phyloP scores from a whole-genome alignment of 1,140 invertebrate species.

The Zaprionus tsacasi region DNA sequence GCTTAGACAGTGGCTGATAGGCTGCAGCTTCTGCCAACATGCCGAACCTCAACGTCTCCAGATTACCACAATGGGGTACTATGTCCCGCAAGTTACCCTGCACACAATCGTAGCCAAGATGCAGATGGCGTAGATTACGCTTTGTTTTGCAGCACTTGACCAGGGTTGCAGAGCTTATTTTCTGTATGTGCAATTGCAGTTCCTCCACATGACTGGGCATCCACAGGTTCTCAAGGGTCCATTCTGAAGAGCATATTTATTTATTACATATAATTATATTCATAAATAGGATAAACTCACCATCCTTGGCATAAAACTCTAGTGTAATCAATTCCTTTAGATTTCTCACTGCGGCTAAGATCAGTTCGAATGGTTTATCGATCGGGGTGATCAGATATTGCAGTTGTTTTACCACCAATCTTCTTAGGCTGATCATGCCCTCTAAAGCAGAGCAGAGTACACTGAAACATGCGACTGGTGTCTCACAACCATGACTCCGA shows the following conservation, averaged over 20 bases:
- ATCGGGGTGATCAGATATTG: not conserved
- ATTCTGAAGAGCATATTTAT: constrained; percentile 30
- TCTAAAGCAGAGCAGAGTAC: constrained; percentile 30
- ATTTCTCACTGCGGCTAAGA: constrained; percentile 29
- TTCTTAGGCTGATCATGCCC: constrained; percentile 38
- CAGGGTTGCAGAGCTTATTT: constrained; percentile 19
- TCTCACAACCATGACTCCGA: constrained; percentile 18
- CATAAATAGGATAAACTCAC: constrained; percentile 20
- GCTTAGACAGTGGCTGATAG: constrained; percentile 38
- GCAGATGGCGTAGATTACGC: constrained; percentile 31
- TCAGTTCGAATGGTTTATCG: constrained; percentile 45
- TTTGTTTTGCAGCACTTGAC: constrained; percentile 57
- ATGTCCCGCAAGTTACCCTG: constrained; percentile 42
- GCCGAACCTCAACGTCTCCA: constrained; percentile 56
- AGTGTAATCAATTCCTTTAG: constrained; percentile 27
- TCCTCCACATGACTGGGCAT: constrained; percentile 30
- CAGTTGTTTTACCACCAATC: constrained; percentile 38
- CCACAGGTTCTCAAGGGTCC: constrained; percentile 27
- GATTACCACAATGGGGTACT: constrained; percentile 44
- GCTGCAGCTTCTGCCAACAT: constrained; percentile 45
- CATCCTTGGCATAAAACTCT: constrained; percentile 34
- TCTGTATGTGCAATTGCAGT: constrained; percentile 34
- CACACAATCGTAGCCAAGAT: constrained; percentile 49
- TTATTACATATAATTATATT: no score
- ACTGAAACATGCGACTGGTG: constrained; percentile 28